These are phyloP conservation scores for Aphelocoma californica DNA, from an alignment of 2,797 vertebrate species.

Conservation along the genomic window DNA sequence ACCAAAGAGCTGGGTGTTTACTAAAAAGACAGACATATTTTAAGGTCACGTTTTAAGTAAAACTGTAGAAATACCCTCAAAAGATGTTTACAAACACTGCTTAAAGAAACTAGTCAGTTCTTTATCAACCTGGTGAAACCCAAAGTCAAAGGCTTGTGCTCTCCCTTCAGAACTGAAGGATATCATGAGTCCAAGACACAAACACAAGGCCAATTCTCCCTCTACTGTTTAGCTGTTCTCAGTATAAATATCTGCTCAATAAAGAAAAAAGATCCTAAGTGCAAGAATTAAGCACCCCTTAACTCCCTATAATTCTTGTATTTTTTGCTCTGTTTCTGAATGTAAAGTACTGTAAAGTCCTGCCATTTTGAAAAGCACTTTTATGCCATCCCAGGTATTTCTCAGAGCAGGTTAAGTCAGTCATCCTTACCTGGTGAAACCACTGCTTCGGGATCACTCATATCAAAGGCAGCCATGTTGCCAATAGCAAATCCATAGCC, in stretches of 20 bases:
- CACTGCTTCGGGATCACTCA: slow-evolving; percentile 88
- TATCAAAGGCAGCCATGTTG: slow-evolving; percentile 98
- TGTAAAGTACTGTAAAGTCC: neutral
- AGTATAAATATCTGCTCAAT: neutral
- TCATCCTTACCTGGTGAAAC: slow-evolving; percentile 89
- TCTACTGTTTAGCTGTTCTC: neutral
- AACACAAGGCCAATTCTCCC: neutral
- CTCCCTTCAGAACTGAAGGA: neutral
- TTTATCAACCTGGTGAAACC: neutral
- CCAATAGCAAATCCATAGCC: slow-evolving; percentile 99
- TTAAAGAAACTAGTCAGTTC: neutral
- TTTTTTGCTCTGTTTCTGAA: neutral
- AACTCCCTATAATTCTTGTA: neutral
- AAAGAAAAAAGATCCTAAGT: neutral
- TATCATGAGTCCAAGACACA: neutral
- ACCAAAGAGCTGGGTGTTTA: neutral
- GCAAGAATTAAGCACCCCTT: neutral
- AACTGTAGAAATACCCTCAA: neutral
- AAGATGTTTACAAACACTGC: neutral
- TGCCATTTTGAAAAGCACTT: neutral
- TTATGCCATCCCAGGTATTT: neutral
- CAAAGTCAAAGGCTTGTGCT: neutral
- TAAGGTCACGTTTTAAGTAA: neutral
- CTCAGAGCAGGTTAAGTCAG: neutral
- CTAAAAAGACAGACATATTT: neutral